Base-by-base conservation (phyloP, 1,140 invertebrate species). In the Drosophila serrata region DNA sequence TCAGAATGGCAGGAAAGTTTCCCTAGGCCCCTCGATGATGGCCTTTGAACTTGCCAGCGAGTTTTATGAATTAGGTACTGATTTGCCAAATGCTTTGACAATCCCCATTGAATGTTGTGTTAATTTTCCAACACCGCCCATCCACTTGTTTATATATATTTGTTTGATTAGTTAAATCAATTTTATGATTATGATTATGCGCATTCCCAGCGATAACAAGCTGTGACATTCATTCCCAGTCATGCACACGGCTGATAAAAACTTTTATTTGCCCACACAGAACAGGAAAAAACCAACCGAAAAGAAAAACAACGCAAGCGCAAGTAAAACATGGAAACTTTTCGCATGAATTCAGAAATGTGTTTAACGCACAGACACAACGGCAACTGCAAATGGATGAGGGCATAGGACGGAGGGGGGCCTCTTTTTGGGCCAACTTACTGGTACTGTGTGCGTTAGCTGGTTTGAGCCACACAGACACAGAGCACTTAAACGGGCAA, bases 131-230 rank as follows among this genome's bases (percentile, higher is more conserved):
- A 13, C 39, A 49, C 45, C 45, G 6, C 39, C 43, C 27, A 35
- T 12, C 24, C 46, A 37, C 59, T 55, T 77, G 53, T 70, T 81
- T 88, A 80, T 88, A 77, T 88, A 78, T 70, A 55, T 19, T 59
- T 56, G 48, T 88, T 84, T 88, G 85, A 88, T 88, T 90, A 90
- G 85, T 88, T 90, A 78, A 88, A 80, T 90, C 72, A 90, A 88
- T 90, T 88, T 88, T 58, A 73, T 84, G 85, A 90, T 88, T 81
- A 90, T 84, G 72, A 73, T 80, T 82, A 87, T 73, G 68, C 56
- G 46, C 55, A 63, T 74, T 70, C 43, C n/a, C 29, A 60, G 59
- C 42, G 63, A 70, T 79, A 75, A 82, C 37, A 74, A 65, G 69
- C 57, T 62, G 58, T 67, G 76, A 45, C 53, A 76, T 72, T 85